Base-by-base conservation (phyloP, 2,888 invertebrate genomes). In the Phengaris arion region DNA sequence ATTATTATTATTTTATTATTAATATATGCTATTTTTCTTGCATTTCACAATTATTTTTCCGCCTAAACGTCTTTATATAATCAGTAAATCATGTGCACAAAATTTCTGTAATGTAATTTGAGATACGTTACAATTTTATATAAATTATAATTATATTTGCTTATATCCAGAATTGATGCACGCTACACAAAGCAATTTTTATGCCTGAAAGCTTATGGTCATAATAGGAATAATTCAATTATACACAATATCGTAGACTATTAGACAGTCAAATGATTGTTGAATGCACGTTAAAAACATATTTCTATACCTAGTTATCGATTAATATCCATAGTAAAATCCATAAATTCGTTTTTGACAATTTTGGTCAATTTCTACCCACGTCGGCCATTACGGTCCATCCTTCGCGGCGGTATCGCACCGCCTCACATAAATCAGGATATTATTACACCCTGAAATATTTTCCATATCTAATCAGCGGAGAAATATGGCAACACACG, bases 381-480 rank as follows among this genome's bases (percentile, higher is more conserved):
- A 83, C 82, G 84, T 84, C 84, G 35, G 64, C 88, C 87, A 88
- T 91, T 89, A 90, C 79, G 82, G 85, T 85, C 86, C 88, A 89
- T 90, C 91, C 85, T 85, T 85, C 84, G 83, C 81, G 79, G 86
- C 88, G 87, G 88, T 91, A 91, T 92, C 92, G 89, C 82, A 84
- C 86, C 85, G 84, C 83, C 83, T 82, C 83, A 85, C 86, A 92
- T 92, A 91, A 90, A 92, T 92, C 90, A 89, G 84, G 87, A 85
- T 89, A 89, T 90, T 90, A 90, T 90, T 89, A 88, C 87, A 83
- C 85, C 84, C 76, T 85, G 85, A 87, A 87, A 89, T 89, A 89
- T 89, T 89, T 86, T 86, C 86, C 89, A 87, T 91, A 92, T 91
- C 90, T 91, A 91, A 92, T 92, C 91, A 91, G 87, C 81, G 83